Evolutionary conservation across 35 echinoderm and acorn worm species (phyloP), one percentile per base, ranked within the genome.

Genomic region (Ptychodera flava): DNA sequence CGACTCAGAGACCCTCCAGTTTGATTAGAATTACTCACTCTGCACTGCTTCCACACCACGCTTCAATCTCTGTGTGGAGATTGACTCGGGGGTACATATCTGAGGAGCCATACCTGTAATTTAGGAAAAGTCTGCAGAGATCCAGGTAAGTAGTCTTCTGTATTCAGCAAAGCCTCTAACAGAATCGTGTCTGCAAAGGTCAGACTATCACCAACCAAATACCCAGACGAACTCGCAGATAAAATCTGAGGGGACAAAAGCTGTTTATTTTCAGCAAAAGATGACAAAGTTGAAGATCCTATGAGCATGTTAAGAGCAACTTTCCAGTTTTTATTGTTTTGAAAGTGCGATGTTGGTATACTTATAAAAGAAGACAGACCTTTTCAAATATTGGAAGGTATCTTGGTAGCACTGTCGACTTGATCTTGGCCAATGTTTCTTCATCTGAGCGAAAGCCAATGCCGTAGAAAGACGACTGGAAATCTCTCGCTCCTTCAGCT

Each of bases 371-470:
- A n/a, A n/a, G n/a, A n/a, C n/a, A n/a, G n/a, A n/a, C n/a, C 82
- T 83, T 83, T 37, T 83, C 82, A 83, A 83, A 83, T 36, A 28
- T 36, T 36, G 82, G 82, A 6, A 83, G 35, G 37, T 83, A 83
- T 83, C 35, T 83, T 0, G 6, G 10, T 0, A 28, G 33, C 2
- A n/a, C 32, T 35, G 35, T 35, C 35, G 34, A 36, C 35, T 83
- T 83, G 82, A 10, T 37, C 0, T 83, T 36, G 16, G 37, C 0
- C 0, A 37, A 1, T 2, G 0, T n/a, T 0, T 36, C 82, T 30
- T 12, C 1, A 37, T 83, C 35, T 37, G 34, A 30, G 37, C n/a
- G 33, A 37, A 36, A 37, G 32, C 34, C 34, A 6, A 36, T 14
- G 29, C 35, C 37, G 28, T 0, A 1, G 30, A 1, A 1, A 35